Evolutionary conservation across 2,113 vertebrate species (phyloP), one percentile per base, ranked within the genome.

Genomic region (Alligator sinensis): DNA sequence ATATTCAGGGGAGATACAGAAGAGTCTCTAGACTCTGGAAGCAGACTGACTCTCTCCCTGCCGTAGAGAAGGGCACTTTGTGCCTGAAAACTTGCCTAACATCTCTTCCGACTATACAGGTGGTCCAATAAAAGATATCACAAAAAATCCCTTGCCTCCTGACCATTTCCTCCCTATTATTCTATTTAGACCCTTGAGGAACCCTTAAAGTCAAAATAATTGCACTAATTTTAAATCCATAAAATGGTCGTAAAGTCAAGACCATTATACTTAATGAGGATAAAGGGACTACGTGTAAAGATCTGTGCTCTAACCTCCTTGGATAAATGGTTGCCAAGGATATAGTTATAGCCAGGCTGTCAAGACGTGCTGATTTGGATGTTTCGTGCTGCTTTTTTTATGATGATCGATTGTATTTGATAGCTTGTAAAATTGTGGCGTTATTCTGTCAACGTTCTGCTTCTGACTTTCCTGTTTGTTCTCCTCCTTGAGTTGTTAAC

Each of bases 341-440:
- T 28, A 2, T 22, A 80, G 2, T 24, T 87, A 18, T 10, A 84
- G 15, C 1, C 2, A 79, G 13, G 1, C 1, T 1, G 59, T 87
- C 25, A 13, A 6, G n/a, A 1, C 3, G 1, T 12, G 3, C 58
- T 4, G 5, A 3, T 6, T 90, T 82, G 9, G 2, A 17, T 15
- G 34, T 2, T 59, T 89, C 70, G 17, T 28, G 6, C 5, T 34
- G 3, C 1, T 14, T 57, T 5, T 19, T 13, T 5, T 6, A 17
- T 9, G 0, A 78, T 38, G 17, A 38, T 7, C n/a, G 1, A 1
- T 11, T 92, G 0, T 3, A n/a, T 63, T 84, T 79, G 0, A 54
- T 77, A 91, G 5, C 3, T 34, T 76, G 1, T 22, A 28, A 87
- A 47, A 11, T 25, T 2, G 2, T 22, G 62, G 21, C 28, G 62